phyloP scores from a whole-genome alignment of 2,888 invertebrate species.

The Cryptocephalus moraei region DNA sequence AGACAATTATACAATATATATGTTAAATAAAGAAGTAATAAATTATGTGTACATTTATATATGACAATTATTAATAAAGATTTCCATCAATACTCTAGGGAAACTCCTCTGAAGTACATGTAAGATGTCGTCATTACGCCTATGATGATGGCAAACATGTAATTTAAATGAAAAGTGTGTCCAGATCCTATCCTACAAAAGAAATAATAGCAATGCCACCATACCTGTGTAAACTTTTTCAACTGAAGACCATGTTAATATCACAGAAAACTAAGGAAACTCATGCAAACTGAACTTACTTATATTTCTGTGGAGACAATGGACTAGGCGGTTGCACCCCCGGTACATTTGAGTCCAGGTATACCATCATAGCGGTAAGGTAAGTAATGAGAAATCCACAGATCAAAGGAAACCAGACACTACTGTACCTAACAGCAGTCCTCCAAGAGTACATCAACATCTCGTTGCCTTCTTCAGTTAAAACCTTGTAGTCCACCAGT shows the following conservation, averaged over 20 bases:
- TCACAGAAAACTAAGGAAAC: background rate
- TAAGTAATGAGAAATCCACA: slow-evolving; percentile 44
- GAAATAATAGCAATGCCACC: too few relatives aligned
- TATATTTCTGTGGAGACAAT: slow-evolving; percentile 43
- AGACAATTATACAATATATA: background rate
- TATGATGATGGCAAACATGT: slow-evolving; percentile 39
- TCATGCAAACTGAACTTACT: slow-evolving; percentile 27
- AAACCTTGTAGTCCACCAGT: slow-evolving; percentile 26
- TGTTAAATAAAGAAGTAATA: slow-evolving; percentile 2
- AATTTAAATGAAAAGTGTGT: slow-evolving; percentile 39
- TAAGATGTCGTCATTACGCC: slow-evolving; percentile 39
- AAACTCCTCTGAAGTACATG: slow-evolving; percentile 32
- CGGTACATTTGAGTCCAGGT: slow-evolving; percentile 50
- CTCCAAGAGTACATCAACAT: slow-evolving; percentile 31
- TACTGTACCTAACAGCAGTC: slow-evolving; percentile 28
- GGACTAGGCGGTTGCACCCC: slow-evolving; percentile 50
- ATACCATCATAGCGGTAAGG: slow-evolving; percentile 49
- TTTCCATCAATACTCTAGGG: slow-evolving; percentile 15
- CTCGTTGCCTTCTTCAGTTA: slow-evolving; percentile 30
- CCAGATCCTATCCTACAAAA: slow-evolving; percentile 31
- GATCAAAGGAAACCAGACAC: slow-evolving; percentile 31
- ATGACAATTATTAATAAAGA: background rate
- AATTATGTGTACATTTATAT: background rate
- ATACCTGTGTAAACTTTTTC: background rate
- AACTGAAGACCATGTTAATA: background rate